These are phyloP conservation scores for Drosophila engyochracea DNA, from an alignment of 2,888 invertebrate genomes.

Conservation along the genomic window DNA sequence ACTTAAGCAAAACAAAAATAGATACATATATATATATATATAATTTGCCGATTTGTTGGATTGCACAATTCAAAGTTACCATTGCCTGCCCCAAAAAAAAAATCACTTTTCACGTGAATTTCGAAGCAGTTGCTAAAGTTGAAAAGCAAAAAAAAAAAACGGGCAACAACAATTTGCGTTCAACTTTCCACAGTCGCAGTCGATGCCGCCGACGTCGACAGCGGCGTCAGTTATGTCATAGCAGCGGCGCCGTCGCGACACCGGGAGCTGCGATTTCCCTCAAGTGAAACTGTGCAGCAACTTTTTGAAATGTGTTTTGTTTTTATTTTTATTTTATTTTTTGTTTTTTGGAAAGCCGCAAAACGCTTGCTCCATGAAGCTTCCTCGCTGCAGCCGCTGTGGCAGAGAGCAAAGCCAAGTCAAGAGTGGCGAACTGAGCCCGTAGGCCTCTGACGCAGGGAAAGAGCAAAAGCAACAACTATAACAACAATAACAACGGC, in stretches of 20 bases:
- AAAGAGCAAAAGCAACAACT: conserved; percentile 5
- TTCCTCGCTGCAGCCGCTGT: conserved; percentile 17
- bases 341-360: conserved; percentile 69
- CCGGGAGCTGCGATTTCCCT: conserved; percentile 74
- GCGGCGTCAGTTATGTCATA: conserved; percentile 72
- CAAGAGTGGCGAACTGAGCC: conserved; percentile 15
- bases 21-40: background rate
- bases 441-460: conserved; percentile 42
- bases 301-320: conserved; percentile 34
- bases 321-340: conserved; percentile 6
- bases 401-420: conserved; percentile 14
- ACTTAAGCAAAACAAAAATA: background rate
- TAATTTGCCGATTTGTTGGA: conserved; percentile 8
- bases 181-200: conserved; percentile 69
- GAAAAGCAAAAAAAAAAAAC: conserved; percentile 30
- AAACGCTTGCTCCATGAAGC: conserved; percentile 43
- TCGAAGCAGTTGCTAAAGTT: conserved; percentile 69
- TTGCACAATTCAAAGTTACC: conserved; percentile 39
- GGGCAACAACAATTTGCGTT: conserved; percentile 70
- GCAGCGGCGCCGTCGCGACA: conserved; percentile 54
- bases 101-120: conserved; percentile 63
- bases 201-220: conserved; percentile 25
- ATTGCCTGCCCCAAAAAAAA: conserved; percentile 44
- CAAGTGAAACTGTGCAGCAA: conserved; percentile 77
- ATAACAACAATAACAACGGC: conserved; percentile 18